Evolutionary conservation across 2,888 invertebrate genomes (phyloP).

Genomic region (Thereva unica): DNA sequence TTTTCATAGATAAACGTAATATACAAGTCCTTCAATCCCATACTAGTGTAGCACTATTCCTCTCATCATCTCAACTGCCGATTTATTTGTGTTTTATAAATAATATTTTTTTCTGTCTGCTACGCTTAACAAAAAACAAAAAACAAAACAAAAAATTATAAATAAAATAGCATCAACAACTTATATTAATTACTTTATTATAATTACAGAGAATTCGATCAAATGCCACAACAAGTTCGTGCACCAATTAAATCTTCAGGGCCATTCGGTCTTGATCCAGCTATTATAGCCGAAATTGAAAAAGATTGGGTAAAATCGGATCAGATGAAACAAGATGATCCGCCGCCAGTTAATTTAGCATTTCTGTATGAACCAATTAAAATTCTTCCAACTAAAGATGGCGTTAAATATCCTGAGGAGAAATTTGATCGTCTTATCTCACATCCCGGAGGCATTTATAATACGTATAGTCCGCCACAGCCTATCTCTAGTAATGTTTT

Average conservation of each 20-base stretch:
- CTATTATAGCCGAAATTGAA: conserved; percentile 72
- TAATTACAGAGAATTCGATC: conserved; percentile 52
- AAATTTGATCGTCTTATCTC: conserved; percentile 54
- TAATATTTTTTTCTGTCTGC: no score
- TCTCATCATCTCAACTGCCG: no score
- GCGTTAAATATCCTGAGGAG: conserved; percentile 57
- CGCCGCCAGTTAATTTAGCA: conserved; percentile 53
- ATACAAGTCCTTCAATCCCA: no score
- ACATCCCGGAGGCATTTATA: conserved; percentile 50
- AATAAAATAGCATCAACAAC: no score
- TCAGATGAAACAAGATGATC: conserved; percentile 58
- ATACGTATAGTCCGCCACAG: conserved; percentile 52
- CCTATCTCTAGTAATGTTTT: conserved; percentile 42
- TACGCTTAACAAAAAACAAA: no score
- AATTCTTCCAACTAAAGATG: conserved; percentile 61
- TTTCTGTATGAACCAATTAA: conserved; percentile 60
- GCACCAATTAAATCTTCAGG: conserved; percentile 64
- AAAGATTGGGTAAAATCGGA: conserved; percentile 56
- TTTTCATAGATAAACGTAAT: no score
- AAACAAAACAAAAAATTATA: no score
- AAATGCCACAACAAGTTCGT: conserved; percentile 45
- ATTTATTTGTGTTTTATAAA: no score
- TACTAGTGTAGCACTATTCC: no score
- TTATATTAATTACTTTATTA: no score
- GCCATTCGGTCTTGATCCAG: conserved; percentile 78